Conservation (phyloP, 2,888 invertebrate genomes). For the Caenorhabditis sp. region DNA sequence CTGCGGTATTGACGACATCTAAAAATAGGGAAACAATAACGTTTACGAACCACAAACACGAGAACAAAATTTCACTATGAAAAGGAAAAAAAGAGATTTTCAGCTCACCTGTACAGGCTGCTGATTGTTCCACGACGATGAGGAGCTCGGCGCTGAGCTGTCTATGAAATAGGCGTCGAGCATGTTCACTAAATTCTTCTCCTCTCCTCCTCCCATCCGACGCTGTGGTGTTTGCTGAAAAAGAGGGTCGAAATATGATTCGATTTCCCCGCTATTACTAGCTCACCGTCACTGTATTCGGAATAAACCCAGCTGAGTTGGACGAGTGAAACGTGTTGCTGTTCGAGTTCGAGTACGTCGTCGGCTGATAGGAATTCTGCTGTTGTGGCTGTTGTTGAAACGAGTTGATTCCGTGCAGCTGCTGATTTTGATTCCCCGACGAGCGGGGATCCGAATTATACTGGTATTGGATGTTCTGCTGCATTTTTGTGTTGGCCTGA, state of each 20-base stretch:
- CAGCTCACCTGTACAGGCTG: conserved; percentile 58
- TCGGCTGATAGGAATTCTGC: conserved; percentile 67
- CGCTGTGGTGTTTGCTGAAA: conserved; percentile 59
- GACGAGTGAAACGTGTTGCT: conserved; percentile 69
- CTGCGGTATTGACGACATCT: conserved; percentile 59
- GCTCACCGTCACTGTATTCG: conserved; percentile 61
- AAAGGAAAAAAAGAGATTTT: neutral
- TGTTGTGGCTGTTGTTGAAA: conserved; percentile 55
- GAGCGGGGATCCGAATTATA: conserved; percentile 70
- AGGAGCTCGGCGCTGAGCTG: conserved; percentile 64
- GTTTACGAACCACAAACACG: conserved; percentile 14
- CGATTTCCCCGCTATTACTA: neutral
- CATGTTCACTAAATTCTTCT: conserved; percentile 66
- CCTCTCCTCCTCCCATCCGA: conserved; percentile 62
- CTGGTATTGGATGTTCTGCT: conserved; percentile 71
- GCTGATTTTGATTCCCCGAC: conserved; percentile 65
- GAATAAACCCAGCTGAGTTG: conserved; percentile 66
- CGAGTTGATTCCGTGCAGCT: conserved; percentile 59
- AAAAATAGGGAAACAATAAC: conserved; percentile 15
- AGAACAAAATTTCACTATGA: too few species aligned
- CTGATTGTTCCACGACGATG: conserved; percentile 55
- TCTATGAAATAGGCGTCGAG: conserved; percentile 73
- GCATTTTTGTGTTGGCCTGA: conserved; percentile 64
- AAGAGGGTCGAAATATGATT: too few species aligned
- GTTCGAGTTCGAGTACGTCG: conserved; percentile 68